Evolutionary conservation across 2,888 invertebrate species (phyloP), one percentile per base, ranked within the genome.

Genomic region (Phragmatobia fuliginosa): DNA sequence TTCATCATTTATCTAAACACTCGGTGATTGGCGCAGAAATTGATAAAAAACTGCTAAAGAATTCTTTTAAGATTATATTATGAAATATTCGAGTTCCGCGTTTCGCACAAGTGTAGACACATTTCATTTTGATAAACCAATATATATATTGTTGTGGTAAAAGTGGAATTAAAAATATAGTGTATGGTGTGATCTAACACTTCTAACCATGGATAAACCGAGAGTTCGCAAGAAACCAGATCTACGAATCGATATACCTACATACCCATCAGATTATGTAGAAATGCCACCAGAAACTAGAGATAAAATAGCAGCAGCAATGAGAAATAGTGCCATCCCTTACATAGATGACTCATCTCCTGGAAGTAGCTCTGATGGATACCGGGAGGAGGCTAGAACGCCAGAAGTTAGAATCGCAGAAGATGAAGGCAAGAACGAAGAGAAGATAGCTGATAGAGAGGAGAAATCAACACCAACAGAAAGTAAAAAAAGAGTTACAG

Each of bases 401-500:
- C 95, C 95, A 14, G 94, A 92, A 81, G 85, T 95, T 0, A 90
- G 87, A 68, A 89, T 94, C 18, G 73, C 87, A 28, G 86, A 87
- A 73, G 84, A 67, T 59, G 62, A 33, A 14, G 62, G 41, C 2
- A 60, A 33, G 8, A 76, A 67, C 31, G 62, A 32, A 10, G 70
- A 66, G 4, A 62, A 56, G 11, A 76, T 80, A 60, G 75, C 77
- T 52, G 68, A 80, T 59, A 64, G 69, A 5, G 60, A 16, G n/a
- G 67, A 70, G 25, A 59, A 21, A 21, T 85, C 87, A 10, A 75
- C 90, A 3, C 77, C 83, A 11, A 85, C 85, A 41, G 89, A 90
- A 56, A 94, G 96, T 62, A 95, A 96, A 73, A 96, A 96, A 70
- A 63, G 68, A 8, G 68, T 84, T 31, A 80, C 82, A 74, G 87